phyloP scores from a whole-genome alignment of 1,140 invertebrate species.

The Ostrea edulis region DNA sequence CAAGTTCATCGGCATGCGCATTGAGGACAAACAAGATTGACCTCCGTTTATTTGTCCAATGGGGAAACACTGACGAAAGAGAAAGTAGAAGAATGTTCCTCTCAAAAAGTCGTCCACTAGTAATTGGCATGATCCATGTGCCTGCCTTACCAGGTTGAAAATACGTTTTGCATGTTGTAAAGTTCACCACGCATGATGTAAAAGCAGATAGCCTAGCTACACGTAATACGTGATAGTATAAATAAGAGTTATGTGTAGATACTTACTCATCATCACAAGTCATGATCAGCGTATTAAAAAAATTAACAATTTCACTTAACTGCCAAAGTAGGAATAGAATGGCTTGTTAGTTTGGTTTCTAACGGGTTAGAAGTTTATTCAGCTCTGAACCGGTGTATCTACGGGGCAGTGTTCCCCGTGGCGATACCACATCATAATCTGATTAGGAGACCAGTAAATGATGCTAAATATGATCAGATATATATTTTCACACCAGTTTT shows the following conservation, averaged over 20 bases:
- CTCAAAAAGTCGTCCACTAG: background rate
- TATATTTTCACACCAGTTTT: background rate
- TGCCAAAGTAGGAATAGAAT: constrained; percentile 5
- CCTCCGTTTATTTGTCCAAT: background rate
- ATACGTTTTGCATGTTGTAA: background rate
- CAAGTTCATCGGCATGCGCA: constrained; percentile 26
- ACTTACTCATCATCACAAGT: background rate
- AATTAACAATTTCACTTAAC: background rate
- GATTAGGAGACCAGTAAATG: background rate
- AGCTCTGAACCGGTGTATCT: background rate
- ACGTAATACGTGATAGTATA: too few species aligned
- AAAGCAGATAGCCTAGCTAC: too few species aligned
- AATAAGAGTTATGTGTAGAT: too few species aligned
- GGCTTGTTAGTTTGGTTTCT: background rate
- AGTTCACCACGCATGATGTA: too few species aligned
- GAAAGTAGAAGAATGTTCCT: constrained; percentile 17
- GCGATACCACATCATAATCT: background rate
- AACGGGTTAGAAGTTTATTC: background rate
- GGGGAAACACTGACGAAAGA: background rate
- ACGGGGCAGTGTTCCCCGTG: background rate
- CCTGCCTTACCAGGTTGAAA: constrained; percentile 84
- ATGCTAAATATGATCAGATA: background rate
- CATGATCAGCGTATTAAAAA: background rate
- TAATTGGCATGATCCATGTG: constrained; percentile 90
- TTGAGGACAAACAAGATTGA: background rate